phyloP scores from a whole-genome alignment of 1,140 invertebrate species.

The Drosophila tropicalis region DNA sequence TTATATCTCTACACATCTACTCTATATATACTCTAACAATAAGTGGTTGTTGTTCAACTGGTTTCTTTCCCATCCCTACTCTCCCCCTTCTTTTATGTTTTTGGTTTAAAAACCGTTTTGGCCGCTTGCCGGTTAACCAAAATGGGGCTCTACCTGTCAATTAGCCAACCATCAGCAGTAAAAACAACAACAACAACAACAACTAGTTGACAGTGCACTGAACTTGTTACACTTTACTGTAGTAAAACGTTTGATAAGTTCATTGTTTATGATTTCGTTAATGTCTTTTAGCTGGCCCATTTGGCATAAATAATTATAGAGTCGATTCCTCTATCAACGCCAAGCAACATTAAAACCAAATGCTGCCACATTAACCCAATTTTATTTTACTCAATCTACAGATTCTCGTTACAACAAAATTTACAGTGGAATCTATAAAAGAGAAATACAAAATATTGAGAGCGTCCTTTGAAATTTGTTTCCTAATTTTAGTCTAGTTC shows the following conservation, averaged over 20 bases:
- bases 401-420: background rate
- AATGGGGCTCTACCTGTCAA: slow-evolving; percentile 70
- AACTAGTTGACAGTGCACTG: slow-evolving; percentile 66
- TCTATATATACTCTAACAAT: slow-evolving; percentile 26
- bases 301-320: slow-evolving; percentile 52
- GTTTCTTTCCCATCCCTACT: slow-evolving; percentile 35
- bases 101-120: slow-evolving; percentile 39
- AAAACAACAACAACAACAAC: slow-evolving; percentile 13
- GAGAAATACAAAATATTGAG: too few relatives aligned
- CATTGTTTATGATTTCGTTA: slow-evolving; percentile 61
- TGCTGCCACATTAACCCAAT: slow-evolving; percentile 57
- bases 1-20: slow-evolving; percentile 54
- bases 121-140: slow-evolving; percentile 50
- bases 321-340: background rate
- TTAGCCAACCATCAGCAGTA: slow-evolving; percentile 40
- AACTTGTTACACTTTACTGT: slow-evolving; percentile 56
- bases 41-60: slow-evolving; percentile 40
- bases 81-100: background rate
- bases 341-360: slow-evolving; percentile 12
- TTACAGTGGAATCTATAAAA: too few relatives aligned
- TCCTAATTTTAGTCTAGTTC: too few relatives aligned
- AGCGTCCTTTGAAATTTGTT: background rate
- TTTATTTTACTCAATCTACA: background rate
- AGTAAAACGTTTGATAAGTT: slow-evolving; percentile 40
- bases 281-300: slow-evolving; percentile 32